Evolutionary conservation across 2,888 invertebrate species (phyloP).

Genomic region (Empis stercorea): DNA sequence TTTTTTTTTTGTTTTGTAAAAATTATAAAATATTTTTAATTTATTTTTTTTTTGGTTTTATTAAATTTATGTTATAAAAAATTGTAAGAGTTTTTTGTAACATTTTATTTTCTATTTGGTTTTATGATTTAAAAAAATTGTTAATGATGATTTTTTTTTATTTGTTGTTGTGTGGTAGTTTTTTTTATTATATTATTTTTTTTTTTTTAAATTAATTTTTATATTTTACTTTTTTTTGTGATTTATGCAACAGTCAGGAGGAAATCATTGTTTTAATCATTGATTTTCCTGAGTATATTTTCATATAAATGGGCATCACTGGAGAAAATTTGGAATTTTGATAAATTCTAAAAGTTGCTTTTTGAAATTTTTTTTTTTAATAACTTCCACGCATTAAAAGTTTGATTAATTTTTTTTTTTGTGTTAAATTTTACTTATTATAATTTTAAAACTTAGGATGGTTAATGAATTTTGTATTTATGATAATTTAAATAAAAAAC

Average conservation of each 20-base stretch:
- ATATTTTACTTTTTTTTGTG: too few relatives aligned
- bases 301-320: background rate
- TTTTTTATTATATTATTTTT: background rate
- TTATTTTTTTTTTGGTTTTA: conserved; percentile 2
- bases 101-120: conserved; percentile 1
- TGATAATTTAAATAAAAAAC: too few relatives aligned
- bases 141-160: too few relatives aligned
- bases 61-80: conserved; percentile 1
- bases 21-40: conserved; percentile 2
- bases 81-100: too few relatives aligned
- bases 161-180: too few relatives aligned
- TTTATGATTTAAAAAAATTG: background rate
- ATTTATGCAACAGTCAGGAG: background rate
- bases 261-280: background rate
- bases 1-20: conserved; percentile 4
- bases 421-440: too few relatives aligned
- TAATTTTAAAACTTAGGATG: too few relatives aligned
- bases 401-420: too few relatives aligned
- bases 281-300: background rate
- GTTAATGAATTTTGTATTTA: too few relatives aligned
- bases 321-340: background rate
- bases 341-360: background rate
- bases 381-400: too few relatives aligned
- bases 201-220: background rate
- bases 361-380: too few relatives aligned